Percentiles rank a stretch among this genome's conserved stretches.
Evolutionary conservation across 2,797 vertebrate species (phyloP).

Genomic region (Poecilia picta): DNA sequence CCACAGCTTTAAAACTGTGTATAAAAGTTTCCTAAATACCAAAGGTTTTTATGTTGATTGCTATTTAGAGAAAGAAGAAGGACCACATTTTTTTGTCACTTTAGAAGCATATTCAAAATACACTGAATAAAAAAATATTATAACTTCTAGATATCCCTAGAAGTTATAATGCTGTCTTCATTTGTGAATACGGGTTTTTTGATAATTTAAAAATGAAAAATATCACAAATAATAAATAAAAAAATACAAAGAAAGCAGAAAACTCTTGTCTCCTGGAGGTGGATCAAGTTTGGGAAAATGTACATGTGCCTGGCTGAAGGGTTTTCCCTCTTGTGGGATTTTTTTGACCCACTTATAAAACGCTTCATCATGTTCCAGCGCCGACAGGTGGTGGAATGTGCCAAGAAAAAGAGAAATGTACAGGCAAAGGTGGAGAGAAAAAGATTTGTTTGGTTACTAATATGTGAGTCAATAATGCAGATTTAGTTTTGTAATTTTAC

Average conservation of each 20-base stretch:
- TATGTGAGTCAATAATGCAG: not conserved
- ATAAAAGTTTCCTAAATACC: slow-evolving; percentile 5
- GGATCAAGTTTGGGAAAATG: not conserved
- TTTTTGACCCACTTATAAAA: not conserved
- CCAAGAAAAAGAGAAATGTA: not conserved
- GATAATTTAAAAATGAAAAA: not conserved
- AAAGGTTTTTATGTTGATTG: not conserved
- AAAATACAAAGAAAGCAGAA: not conserved
- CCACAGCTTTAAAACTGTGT: slow-evolving; percentile 21
- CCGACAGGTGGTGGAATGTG: slow-evolving; percentile 14
- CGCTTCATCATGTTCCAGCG: not conserved
- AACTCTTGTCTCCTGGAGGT: not conserved
- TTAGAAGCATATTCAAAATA: not conserved
- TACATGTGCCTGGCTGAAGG: not conserved
- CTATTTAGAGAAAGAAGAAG: not conserved
- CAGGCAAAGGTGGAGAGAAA: not conserved
- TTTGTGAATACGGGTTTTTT: not conserved
- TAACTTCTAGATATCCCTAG: too few species aligned
- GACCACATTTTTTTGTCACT: not conserved
- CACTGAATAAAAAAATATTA: not conserved
- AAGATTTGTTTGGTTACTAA: not conserved
- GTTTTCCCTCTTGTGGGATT: not conserved
- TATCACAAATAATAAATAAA: not conserved
- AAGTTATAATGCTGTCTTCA: not conserved
- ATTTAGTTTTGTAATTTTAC: not conserved